These are phyloP conservation scores for Tetramorium simillimum DNA, from an alignment of 1,140 invertebrate genomes.

Conservation along the genomic window DNA sequence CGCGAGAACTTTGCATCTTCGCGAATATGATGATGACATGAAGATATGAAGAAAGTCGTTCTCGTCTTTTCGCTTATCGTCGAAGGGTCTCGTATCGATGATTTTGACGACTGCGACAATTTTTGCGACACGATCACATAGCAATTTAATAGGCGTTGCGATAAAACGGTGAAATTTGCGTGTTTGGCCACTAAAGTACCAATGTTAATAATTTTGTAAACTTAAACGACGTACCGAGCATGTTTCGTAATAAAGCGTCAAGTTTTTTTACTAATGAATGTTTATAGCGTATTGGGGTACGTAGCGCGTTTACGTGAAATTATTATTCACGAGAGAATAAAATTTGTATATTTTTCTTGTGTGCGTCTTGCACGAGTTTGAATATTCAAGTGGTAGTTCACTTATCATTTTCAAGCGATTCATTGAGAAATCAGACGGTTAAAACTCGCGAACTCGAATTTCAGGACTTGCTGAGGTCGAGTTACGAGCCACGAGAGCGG, in stretches of 20 bases:
- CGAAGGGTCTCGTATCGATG: neutral
- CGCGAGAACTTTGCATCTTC: neutral
- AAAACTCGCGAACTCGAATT: conserved; percentile 58
- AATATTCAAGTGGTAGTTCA: neutral
- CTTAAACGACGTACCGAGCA: neutral
- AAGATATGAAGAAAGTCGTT: conserved; percentile 26
- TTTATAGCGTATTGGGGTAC: neutral
- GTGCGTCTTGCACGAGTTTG: neutral
- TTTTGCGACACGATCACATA: conserved; percentile 21
- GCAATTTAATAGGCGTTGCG: conserved; percentile 24
- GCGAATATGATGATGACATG: neutral
- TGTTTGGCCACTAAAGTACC: neutral
- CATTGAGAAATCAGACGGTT: conserved; percentile 2
- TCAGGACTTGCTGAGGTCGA: conserved; percentile 52
- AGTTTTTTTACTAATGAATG: neutral
- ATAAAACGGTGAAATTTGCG: conserved; percentile 50
- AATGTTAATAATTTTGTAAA: neutral
- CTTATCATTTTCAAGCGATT: conserved; percentile 24
- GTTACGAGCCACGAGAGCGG: neutral
- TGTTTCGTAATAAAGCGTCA: neutral
- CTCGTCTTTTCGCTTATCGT: conserved; percentile 1
- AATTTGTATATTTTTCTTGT: conserved; percentile 12
- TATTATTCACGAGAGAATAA: neutral
- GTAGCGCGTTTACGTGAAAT: neutral
- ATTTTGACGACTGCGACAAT: conserved; percentile 43